Conservation (phyloP, 30 jellyfish, hydroid and myxozoan genomes). For the Hydra vulgaris region DNA sequence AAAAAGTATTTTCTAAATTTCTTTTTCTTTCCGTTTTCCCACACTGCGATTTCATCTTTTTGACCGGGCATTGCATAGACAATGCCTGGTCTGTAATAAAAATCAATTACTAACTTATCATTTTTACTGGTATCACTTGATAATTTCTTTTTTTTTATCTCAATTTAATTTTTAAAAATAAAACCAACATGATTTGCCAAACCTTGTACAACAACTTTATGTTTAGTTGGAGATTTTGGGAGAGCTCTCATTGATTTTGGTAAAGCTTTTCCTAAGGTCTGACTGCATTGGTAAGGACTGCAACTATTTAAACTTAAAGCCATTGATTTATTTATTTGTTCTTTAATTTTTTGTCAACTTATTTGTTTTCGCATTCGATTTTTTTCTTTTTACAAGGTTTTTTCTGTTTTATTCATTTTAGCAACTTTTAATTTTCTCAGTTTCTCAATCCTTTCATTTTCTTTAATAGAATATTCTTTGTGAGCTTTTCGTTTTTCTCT, state of each 20-base stretch:
- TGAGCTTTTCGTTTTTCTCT: background rate
- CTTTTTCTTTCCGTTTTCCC: constrained; percentile 31
- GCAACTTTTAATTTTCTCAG: background rate
- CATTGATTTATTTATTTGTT: background rate
- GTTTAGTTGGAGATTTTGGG: constrained; percentile 21
- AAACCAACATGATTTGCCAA: constrained; percentile 34
- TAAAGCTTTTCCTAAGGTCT: constrained; percentile 35
- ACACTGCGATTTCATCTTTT: constrained; percentile 23
- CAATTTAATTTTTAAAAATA: background rate
- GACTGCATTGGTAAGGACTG: constrained; percentile 28
- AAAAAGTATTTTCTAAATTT: constrained; percentile 34
- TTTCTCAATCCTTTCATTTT: background rate
- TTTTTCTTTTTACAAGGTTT: no score
- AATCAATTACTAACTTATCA: background rate
- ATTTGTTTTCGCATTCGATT: background rate
- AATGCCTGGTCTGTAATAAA: constrained; percentile 38
- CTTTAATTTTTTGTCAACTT: background rate
- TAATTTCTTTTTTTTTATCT: constrained; percentile 9
- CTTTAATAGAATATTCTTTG: background rate
- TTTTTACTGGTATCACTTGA: background rate
- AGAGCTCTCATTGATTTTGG: constrained; percentile 28
- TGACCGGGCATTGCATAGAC: constrained; percentile 41
- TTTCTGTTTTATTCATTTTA: background rate
- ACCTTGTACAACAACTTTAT: constrained; percentile 32
- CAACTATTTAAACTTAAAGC: background rate